Evolutionary conservation across 2,113 vertebrate genomes (phyloP).

Genomic region (Uria aalge): DNA sequence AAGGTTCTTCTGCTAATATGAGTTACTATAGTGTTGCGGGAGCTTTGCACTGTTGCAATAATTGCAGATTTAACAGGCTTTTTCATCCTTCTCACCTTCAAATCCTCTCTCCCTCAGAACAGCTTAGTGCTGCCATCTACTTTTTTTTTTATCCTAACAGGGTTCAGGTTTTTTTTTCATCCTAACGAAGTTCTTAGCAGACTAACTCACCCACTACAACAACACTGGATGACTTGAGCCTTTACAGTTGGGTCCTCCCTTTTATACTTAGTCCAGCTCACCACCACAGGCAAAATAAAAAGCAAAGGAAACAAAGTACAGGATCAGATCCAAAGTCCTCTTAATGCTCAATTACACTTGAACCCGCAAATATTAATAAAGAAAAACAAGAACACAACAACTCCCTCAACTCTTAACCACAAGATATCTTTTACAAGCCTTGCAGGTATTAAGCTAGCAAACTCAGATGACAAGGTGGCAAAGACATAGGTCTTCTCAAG

Average conservation of each 20-base stretch:
- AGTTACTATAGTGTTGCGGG: slow-evolving; percentile 29
- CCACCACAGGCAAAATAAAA: neutral
- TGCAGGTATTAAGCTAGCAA: neutral
- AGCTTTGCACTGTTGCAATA: slow-evolving; percentile 45
- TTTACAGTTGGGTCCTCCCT: neutral
- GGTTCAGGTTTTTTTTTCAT: neutral
- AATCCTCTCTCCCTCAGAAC: slow-evolving; percentile 1
- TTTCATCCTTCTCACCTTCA: slow-evolving; percentile 43
- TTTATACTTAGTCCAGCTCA: neutral
- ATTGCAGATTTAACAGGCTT: slow-evolving; percentile 54
- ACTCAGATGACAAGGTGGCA: neutral
- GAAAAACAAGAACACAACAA: neutral
- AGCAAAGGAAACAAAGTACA: neutral
- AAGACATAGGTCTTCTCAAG: neutral
- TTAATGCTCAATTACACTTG: neutral
- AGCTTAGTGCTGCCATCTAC: slow-evolving; percentile 58
- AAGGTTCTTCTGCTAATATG: slow-evolving; percentile 49
- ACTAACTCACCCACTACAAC: neutral
- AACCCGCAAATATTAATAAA: neutral
- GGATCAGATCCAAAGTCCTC: neutral
- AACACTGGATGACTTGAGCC: neutral
- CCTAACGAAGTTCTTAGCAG: neutral
- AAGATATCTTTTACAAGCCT: neutral
- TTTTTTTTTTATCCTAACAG: neutral
- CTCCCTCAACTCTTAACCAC: neutral